Evolutionary conservation across 1,140 invertebrate genomes (phyloP).

Genomic region (Pararge aegeria): DNA sequence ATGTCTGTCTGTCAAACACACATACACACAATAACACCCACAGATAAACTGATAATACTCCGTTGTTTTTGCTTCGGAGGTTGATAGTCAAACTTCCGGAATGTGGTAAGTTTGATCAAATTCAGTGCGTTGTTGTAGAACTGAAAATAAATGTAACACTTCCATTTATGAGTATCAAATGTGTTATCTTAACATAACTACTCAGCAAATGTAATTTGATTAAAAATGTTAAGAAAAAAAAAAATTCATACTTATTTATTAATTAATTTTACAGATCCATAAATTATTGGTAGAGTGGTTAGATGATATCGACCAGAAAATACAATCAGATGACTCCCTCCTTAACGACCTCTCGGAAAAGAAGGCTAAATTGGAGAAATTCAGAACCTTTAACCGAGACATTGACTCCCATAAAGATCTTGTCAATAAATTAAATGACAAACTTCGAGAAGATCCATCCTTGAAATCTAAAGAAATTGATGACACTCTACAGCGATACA

Average conservation of each 20-base stretch:
- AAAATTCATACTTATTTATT: not conserved
- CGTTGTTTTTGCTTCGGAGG: too few species aligned
- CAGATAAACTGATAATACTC: too few species aligned
- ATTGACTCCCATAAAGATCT: conserved; percentile 88
- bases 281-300: conserved; percentile 91
- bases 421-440: conserved; percentile 85
- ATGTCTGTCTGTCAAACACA: too few species aligned
- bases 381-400: conserved; percentile 87
- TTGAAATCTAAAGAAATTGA: conserved; percentile 85
- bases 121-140: too few species aligned
- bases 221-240: too few species aligned
- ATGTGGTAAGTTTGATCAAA: too few species aligned
- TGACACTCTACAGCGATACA: conserved; percentile 85
- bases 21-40: too few species aligned
- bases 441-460: conserved; percentile 83
- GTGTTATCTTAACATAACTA: too few species aligned
- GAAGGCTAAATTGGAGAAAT: conserved; percentile 91
- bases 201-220: too few species aligned
- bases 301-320: conserved; percentile 91
- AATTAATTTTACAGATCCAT: conserved; percentile 73
- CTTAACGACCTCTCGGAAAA: conserved; percentile 94
- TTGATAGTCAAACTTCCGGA: too few species aligned
- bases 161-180: too few species aligned
- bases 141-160: too few species aligned
- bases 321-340: conserved; percentile 85